phyloP scores from a whole-genome alignment of 2,888 invertebrate genomes.

The Cephus pygmeus region DNA sequence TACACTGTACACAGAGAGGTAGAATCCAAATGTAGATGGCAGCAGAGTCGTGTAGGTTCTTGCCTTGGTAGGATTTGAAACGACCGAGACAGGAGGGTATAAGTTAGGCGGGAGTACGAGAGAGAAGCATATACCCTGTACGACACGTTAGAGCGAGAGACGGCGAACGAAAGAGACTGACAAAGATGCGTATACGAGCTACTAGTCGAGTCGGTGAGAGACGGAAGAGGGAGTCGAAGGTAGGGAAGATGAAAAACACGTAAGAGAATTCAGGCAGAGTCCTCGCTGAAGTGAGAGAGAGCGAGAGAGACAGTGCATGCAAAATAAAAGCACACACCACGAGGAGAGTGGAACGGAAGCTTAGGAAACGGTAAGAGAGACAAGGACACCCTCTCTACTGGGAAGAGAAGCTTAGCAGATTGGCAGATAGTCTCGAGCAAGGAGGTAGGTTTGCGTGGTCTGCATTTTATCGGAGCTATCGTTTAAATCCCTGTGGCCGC shows the following conservation, averaged over 20 bases:
- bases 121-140: not conserved
- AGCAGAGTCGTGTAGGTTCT: not conserved
- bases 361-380: not conserved
- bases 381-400: conserved; percentile 10
- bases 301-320: conserved; percentile 7
- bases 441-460: conserved; percentile 39
- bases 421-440: conserved; percentile 41
- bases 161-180: conserved; percentile 2
- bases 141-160: not conserved
- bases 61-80: not conserved
- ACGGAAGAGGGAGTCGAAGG: not conserved
- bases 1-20: not conserved
- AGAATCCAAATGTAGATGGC: not conserved
- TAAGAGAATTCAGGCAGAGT: not conserved
- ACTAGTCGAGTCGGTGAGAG: not conserved
- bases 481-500: conserved; percentile 40
- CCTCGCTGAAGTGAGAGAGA: not conserved
- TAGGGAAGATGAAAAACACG: not conserved
- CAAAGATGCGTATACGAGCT: not conserved
- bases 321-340: conserved; percentile 8
- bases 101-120: not conserved
- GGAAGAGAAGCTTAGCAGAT: conserved; percentile 40
- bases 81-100: not conserved
- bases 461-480: conserved; percentile 48
- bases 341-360: conserved; percentile 16